Evolutionary conservation across 2,113 vertebrate genomes (phyloP).

Genomic region (Sorex araneus): DNA sequence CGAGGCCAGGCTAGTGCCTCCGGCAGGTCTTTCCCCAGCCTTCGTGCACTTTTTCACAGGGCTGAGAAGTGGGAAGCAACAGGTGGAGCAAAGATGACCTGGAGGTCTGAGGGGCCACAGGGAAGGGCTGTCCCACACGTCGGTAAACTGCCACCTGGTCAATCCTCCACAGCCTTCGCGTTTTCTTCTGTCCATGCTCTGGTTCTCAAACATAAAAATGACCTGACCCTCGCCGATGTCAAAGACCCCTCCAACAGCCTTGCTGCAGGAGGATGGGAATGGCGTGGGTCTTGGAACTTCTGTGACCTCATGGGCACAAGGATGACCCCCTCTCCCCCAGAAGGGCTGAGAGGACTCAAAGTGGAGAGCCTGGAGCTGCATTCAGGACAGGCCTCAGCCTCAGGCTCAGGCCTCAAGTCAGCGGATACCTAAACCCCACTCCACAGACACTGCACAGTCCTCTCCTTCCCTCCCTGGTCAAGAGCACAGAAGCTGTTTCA

Average conservation of each 20-base stretch:
- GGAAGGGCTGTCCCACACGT: neutral
- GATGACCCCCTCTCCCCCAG: neutral
- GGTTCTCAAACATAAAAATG: neutral
- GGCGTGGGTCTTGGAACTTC: neutral
- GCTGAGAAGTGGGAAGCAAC: slow-evolving; percentile 75
- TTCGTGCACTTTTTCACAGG: slow-evolving; percentile 79
- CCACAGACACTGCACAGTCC: neutral
- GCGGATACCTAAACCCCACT: neutral
- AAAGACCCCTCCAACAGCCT: neutral
- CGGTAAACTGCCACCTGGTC: neutral
- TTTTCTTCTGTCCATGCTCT: neutral
- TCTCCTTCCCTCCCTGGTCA: neutral
- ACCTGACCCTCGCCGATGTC: rapidly evolving
- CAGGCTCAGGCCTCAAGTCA: neutral
- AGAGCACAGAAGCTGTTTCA: neutral
- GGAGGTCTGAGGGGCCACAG: neutral
- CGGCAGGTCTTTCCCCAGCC: slow-evolving; percentile 83
- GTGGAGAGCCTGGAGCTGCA: neutral
- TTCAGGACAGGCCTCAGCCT: neutral
- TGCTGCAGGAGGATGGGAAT: neutral
- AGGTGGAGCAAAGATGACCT: slow-evolving; percentile 75
- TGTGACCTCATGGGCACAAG: neutral
- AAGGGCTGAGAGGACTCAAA: neutral
- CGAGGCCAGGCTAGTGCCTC: slow-evolving; percentile 79
- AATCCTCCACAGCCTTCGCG: neutral